These are phyloP conservation scores for Megatriorchis doriae DNA, from an alignment of 2,113 vertebrate species.

Conservation along the genomic window DNA sequence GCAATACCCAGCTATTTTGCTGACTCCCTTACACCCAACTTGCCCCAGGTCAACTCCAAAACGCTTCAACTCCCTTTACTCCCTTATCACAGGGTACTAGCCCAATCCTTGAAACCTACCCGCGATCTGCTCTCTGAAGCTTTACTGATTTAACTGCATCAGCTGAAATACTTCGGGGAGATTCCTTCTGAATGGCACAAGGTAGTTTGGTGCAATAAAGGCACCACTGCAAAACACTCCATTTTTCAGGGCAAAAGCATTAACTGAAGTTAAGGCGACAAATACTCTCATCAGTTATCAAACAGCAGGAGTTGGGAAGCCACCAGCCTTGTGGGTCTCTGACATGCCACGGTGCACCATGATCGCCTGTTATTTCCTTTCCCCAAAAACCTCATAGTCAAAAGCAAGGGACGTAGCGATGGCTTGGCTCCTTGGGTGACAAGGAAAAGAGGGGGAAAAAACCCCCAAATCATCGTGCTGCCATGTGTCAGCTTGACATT, in stretches of 20 bases:
- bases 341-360: fast-evolving
- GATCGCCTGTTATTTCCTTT: background rate
- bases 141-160: background rate
- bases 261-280: background rate
- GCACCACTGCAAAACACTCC: background rate
- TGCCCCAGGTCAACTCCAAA: background rate
- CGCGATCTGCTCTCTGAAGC: background rate
- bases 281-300: background rate
- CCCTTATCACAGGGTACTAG: no score
- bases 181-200: background rate
- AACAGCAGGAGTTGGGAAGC: background rate
- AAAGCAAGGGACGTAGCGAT: background rate
- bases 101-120: background rate
- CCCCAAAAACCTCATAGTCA: background rate
- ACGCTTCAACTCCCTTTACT: background rate
- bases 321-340: background rate
- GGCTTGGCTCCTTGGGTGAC: background rate
- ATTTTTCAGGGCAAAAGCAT: background rate
- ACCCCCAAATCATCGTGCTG: background rate
- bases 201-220: background rate
- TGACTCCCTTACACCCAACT: background rate
- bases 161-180: background rate
- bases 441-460: background rate
- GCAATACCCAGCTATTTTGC: background rate
- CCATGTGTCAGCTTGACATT: background rate